Evolutionary conservation across 2,888 invertebrate genomes (phyloP), one percentile per base, ranked within the genome.

Genomic region (Zeuzera pyrina): DNA sequence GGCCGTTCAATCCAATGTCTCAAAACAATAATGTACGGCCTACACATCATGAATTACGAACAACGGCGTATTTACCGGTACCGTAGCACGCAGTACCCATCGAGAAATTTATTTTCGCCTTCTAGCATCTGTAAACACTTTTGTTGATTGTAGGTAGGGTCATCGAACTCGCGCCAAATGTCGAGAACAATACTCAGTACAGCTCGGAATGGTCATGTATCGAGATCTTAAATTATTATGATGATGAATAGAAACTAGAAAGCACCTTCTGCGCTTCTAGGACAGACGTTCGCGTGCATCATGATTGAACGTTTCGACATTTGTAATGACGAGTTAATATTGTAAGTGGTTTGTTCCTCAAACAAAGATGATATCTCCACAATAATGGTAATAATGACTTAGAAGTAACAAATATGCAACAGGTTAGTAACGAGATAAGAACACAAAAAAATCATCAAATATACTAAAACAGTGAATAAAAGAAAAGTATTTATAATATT

Each of bases 161-260:
- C 74, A 49, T 54, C 52, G 72, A n/a, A 73, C 72, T 77, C 57
- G 54, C 46, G 64, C 68, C 65, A 66, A 76, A 76, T 71, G 65
- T 64, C 62, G 67, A 73, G 67, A 76, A 78, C 74, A 78, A 76
- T 74, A 71, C 68, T 58, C 61, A 50, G 66, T 65, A 49, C 57
- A 56, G 47, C 58, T 62, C 52, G 55, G 43, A 65, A 64, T 58
- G 49, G 53, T 56, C 52, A 50, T 49, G 45, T 52, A 61, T 56
- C 50, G 50, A 48, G 49, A 58, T 63, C 57, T 61, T 50, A 57
- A 55, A 57, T 53, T 48, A 49, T 52, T 43, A 41, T 43, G n/a
- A 47, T 40, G 40, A 50, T 42, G 47, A 54, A 49, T 48, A 54
- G 49, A 52, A 49, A 45, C 41, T 46, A 49, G 43, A 50, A 47